Evolutionary conservation across 2,888 invertebrate genomes (phyloP).

Genomic region (Leptogaster cylindrica): DNA sequence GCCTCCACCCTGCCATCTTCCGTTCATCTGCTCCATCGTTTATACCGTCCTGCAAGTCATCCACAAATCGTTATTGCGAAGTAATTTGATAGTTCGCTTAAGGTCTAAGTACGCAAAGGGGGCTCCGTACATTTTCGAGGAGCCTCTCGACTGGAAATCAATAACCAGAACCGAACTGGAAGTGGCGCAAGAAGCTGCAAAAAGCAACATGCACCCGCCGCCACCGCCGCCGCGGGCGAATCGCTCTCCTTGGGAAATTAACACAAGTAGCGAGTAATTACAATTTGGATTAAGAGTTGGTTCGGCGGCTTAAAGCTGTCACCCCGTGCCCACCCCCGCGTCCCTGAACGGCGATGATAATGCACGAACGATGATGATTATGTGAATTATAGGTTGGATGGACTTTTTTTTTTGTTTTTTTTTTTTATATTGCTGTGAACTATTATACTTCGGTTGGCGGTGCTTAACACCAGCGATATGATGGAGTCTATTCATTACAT

Average conservation of each 20-base stretch:
- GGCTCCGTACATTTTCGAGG: slow-evolving; percentile 8
- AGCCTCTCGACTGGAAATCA: slow-evolving; percentile 43
- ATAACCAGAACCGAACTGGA: slow-evolving; percentile 40
- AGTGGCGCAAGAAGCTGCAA: slow-evolving; percentile 41
- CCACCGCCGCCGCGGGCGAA: slow-evolving; percentile 47
- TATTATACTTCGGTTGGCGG: neutral
- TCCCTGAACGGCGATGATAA: slow-evolving; percentile 40
- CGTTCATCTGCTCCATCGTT: neutral
- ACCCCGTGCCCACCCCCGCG: slow-evolving; percentile 37
- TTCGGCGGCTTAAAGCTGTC: slow-evolving; percentile 18
- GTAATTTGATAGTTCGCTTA: slow-evolving; percentile 45
- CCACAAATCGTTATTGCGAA: slow-evolving; percentile 50
- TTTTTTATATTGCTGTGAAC: no score
- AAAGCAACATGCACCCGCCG: slow-evolving; percentile 41
- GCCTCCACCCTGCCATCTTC: neutral
- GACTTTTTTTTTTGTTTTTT: neutral
- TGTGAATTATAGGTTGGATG: slow-evolving; percentile 34
- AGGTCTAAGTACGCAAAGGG: slow-evolving; percentile 38
- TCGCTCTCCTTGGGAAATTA: slow-evolving; percentile 48
- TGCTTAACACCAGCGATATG: slow-evolving; percentile 21
- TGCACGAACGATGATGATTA: slow-evolving; percentile 46
- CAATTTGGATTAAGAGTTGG: slow-evolving; percentile 46
- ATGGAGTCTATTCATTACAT: slow-evolving; percentile 15
- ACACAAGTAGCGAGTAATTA: slow-evolving; percentile 53
- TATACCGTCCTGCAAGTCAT: slow-evolving; percentile 48